Evolutionary conservation across 23 tunicate species (phyloP).

Genomic region (Clavelina lepadiformis): DNA sequence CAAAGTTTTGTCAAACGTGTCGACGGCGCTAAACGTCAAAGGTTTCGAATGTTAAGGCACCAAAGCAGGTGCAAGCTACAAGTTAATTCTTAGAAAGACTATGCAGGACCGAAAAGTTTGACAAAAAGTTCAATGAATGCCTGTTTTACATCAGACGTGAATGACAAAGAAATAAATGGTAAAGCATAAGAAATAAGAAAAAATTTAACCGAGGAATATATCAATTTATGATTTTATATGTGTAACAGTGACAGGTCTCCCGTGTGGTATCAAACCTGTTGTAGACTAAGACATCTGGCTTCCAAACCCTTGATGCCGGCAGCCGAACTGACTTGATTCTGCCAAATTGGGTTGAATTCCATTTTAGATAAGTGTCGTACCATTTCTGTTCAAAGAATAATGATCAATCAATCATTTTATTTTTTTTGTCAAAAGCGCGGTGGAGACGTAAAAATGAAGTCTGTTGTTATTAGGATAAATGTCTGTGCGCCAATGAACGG

Average conservation of each 20-base stretch:
- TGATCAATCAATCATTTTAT: not conserved
- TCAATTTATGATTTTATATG: too few relatives aligned
- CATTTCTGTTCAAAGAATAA: conserved; percentile 37
- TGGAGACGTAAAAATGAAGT: too few relatives aligned
- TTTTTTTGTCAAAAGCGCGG: not conserved
- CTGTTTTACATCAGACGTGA: too few relatives aligned
- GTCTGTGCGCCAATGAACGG: not conserved
- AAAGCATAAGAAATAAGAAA: too few relatives aligned
- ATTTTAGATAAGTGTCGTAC: conserved; percentile 53
- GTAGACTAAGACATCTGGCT: conserved; percentile 76
- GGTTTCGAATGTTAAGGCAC: not conserved
- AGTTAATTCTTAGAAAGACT: too few relatives aligned
- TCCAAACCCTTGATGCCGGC: conserved; percentile 76
- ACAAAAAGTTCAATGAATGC: too few relatives aligned
- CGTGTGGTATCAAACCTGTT: too few relatives aligned
- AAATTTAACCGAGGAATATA: too few relatives aligned
- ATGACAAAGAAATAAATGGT: too few relatives aligned
- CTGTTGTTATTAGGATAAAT: not conserved
- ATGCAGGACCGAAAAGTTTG: too few relatives aligned
- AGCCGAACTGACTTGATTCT: conserved; percentile 40
- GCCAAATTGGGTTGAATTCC: conserved; percentile 54
- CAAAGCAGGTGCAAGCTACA: not conserved
- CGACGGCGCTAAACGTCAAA: conserved; percentile 49
- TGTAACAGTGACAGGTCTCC: too few relatives aligned
- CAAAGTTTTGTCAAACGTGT: conserved; percentile 61